These are phyloP conservation scores for Cydia amplana DNA, from an alignment of 1,140 invertebrate genomes.

Conservation along the genomic window DNA sequence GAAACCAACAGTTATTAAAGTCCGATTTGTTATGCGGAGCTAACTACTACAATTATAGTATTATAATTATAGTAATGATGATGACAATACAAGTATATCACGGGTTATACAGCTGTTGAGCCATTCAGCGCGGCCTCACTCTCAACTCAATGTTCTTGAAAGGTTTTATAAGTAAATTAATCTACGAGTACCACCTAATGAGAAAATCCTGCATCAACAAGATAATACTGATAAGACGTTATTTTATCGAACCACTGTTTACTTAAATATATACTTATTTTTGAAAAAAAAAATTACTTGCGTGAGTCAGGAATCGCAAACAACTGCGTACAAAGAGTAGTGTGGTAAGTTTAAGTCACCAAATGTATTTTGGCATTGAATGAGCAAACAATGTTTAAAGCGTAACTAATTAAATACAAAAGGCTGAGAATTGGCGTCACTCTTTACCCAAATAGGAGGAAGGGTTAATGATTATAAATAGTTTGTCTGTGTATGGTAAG, in stretches of 20 bases:
- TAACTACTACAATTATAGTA: constrained; percentile 4
- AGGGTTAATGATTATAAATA: no score
- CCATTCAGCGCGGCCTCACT: not conserved
- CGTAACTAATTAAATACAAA: not conserved
- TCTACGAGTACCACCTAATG: not conserved
- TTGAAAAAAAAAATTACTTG: constrained; percentile 10
- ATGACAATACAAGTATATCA: not conserved
- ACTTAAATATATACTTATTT: not conserved
- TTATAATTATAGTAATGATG: constrained; percentile 4
- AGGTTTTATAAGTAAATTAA: constrained; percentile 27
- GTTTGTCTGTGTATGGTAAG: no score
- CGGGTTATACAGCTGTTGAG: not conserved
- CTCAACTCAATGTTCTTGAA: constrained; percentile 5
- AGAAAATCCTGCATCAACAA: constrained; percentile 1
- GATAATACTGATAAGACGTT: constrained; percentile 22
- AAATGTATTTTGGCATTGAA: not conserved
- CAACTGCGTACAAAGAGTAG: not conserved
- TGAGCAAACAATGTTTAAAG: not conserved
- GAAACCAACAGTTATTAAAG: constrained; percentile 15
- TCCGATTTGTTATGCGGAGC: constrained; percentile 4
- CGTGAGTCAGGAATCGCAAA: not conserved
- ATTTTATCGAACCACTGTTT: not conserved
- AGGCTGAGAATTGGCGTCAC: no score
- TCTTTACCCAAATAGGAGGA: no score
- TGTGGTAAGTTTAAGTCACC: not conserved